These are phyloP conservation scores for Jordanella pulchra DNA, from an alignment of 2,797 vertebrate genomes.

Conservation along the genomic window DNA sequence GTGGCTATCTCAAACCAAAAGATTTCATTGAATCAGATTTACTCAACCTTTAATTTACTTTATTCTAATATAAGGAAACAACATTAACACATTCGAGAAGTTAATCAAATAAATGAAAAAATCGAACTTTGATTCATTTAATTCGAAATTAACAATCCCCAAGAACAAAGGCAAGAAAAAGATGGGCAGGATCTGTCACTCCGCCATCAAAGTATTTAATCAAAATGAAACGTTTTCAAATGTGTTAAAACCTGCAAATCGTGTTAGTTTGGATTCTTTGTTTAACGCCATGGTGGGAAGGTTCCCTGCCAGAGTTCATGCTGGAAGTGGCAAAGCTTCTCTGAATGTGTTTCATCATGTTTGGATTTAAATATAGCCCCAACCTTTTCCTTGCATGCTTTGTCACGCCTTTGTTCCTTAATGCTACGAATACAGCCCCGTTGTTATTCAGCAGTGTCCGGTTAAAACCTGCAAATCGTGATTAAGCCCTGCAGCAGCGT, in stretches of 20 bases:
- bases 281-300: no score
- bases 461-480: neutral
- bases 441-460: neutral
- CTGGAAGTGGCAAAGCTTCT: no score
- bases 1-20: neutral
- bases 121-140: neutral
- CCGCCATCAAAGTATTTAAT: no score
- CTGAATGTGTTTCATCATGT: neutral
- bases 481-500: neutral
- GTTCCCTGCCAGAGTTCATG: no score
- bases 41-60: neutral
- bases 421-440: neutral
- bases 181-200: no score
- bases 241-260: no score
- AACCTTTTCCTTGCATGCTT: neutral
- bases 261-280: no score
- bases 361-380: neutral
- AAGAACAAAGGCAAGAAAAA: no score
- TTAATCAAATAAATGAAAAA: neutral
- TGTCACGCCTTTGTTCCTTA: neutral
- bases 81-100: neutral
- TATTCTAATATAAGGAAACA: neutral
- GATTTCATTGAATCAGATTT: no score
- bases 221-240: no score
- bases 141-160: neutral